Base-by-base conservation (phyloP, 1,140 invertebrate genomes). In the Euura lappo region DNA sequence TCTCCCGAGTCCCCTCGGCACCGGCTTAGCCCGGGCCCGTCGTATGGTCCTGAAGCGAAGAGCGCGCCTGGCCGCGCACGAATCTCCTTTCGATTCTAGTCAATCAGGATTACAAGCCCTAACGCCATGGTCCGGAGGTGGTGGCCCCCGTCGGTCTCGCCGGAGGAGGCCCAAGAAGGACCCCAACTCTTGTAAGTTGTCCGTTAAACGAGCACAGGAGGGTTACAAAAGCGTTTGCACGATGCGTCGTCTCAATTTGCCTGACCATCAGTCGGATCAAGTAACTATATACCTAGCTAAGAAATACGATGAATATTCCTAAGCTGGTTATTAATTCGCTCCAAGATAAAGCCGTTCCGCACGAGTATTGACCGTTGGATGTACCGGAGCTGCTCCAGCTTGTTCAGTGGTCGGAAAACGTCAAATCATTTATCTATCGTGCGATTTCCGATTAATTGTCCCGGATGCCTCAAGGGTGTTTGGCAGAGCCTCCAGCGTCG, bases 1-100 rank as follows among this genome's bases (percentile, higher is more conserved):
- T 47, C 66, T 68, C 71, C 44, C 51, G 64, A 47, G 65, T 73
- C 28, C 46, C 43, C 74, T 43, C 51, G 68, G 44, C 65, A 51
- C 68, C 51, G 51, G 51, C 13, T 60, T 60, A 60, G 13, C 51
- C 13, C 51, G 51, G 51, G 51, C 51, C 51, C 51, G 13, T 8
- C 51, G 51, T 60, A 60, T n/a, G 13, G 51, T 60, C 13, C 6
- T 11, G 51, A 60, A 60, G 51, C 13, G 51, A 60, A 60, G 51
- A 11, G 13, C 51, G 51, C 51, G 51, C 51, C 51, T 60, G 51
- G 51, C 51, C 51, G 51, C 10, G 51, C 51, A 60, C 13, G 51
- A 60, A 60, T 60, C 51, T 60, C 13, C 51, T 3, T 60, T 60
- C 51, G 51, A 60, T 60, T 60, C 51, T 60, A 60, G 51, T 60